phyloP scores from a whole-genome alignment of 2,888 invertebrate genomes.

The Polymixis flavicincta region DNA sequence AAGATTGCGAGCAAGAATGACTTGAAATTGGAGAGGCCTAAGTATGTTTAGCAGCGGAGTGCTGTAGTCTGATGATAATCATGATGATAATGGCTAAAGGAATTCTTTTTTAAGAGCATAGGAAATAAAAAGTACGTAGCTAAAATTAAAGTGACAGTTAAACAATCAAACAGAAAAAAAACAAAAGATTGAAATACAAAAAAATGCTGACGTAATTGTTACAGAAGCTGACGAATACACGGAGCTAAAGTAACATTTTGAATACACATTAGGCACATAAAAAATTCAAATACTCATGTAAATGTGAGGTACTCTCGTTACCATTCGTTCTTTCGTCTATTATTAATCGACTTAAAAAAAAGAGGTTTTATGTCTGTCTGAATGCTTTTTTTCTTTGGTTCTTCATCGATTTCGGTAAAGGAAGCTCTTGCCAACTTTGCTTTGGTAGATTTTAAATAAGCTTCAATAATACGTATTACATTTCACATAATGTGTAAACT shows the following conservation, averaged over 20 bases:
- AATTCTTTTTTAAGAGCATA: not conserved
- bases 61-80: not conserved
- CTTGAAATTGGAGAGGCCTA: not conserved
- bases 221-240: not conserved
- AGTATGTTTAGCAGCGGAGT: not conserved
- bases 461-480: not conserved
- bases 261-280: not conserved
- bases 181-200: not conserved
- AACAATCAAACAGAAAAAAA: not conserved
- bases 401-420: too few relatives aligned
- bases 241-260: not conserved
- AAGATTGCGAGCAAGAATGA: too few relatives aligned
- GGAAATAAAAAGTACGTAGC: not conserved
- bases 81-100: not conserved
- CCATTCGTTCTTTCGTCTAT: not conserved
- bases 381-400: not conserved
- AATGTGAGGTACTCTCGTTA: constrained; percentile 3
- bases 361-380: not conserved
- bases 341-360: not conserved
- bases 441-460: not conserved
- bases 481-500: too few relatives aligned
- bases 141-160: not conserved
- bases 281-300: constrained; percentile 16
- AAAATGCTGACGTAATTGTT: not conserved
- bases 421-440: too few relatives aligned